Evolutionary conservation across 2,113 vertebrate genomes (phyloP), one percentile per base, ranked within the genome.

Genomic region (Tupaia tana): DNA sequence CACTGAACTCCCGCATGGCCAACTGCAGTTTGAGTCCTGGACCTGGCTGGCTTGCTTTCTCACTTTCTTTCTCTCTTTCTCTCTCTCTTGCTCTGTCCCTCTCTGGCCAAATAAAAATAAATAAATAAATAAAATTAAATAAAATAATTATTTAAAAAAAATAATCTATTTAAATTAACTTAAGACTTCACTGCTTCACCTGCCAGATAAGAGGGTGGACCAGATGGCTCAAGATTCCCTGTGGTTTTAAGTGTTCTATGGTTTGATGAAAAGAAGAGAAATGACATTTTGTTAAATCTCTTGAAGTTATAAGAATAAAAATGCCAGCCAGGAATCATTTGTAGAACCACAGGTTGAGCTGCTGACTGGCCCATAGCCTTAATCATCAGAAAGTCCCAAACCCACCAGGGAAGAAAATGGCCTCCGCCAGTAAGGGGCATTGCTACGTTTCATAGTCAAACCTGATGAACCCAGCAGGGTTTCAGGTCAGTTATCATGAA

Each of bases 351-450:
- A 2, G 18, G 79, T 10, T 58, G 59, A 80, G 52, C 15, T 27
- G 25, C 31, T 22, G 20, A 56, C 9, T 0, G 7, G 59, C 19
- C 24, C 12, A 1, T 27, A 4, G 56, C 63, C 29, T 10, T 9
- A 0, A 1, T 8, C 64, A 56, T 69, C 54, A 58, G 43, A 24
- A 64, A n/a, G 29, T 15, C 1, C 27, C 59, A 6, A 10, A 16
- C 2, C 70, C 19, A 7, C 3, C 9, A 12, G 74, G 79, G 56
- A 58, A 27, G 73, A 71, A 16, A 25, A 15, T 0, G 2, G 16
- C 2, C 18, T 7, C 61, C 9, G 0, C 0, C 1, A 19, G 16
- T 0, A n/a, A 59, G 84, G 56, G 12, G 11, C 43, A 24, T 20
- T 3, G 12, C 1, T 54, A 58, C 22, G 14, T 8, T 25, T 52